Base-by-base conservation (phyloP, 2,888 invertebrate genomes). In the Lucinisca nassula region DNA sequence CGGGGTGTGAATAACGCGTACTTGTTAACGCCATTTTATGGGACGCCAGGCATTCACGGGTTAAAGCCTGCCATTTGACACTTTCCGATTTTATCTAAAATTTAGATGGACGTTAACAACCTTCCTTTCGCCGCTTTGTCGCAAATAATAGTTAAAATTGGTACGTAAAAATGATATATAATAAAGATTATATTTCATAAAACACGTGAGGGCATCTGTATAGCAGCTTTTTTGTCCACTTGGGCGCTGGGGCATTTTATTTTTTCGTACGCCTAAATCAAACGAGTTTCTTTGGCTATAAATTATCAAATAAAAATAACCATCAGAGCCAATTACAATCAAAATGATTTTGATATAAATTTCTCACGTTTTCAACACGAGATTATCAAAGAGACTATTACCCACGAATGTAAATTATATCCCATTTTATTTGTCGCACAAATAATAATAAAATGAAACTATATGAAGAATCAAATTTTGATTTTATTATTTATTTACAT, bases 361-460 rank as follows among this genome's bases (percentile, higher is more conserved):
- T 88, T 88, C 87, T 88, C 84, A 79, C 82, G 72, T 88, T 88
- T 88, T 84, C 67, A 67, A 35, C 67, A 67, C 21, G 35, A 32
- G 24, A 67, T 67, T 30, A 67, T 67, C 67, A 67, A 67, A 61
- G 24, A 24, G 24, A 24, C 67, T 35, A 67, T 67, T 67, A 67
- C 67, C 32, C 35, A 21, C 35, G 35, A 32, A 30, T 10, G 67
- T 67, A 67, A 67, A 67, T 67, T 67, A 67, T 67, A 67, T 24
- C 17, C 67, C 61, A 10, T 67, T 67, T 67, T 67, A 67, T 67
- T 67, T 32, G 35, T 4, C 67, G 4, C 10, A 67, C 30, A 30
- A 67, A 67, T 67, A 67, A 35, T 67, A 67, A 67, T 67, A 67
- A 67, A 67, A 67, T 67, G 67, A 67, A n/a, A 58, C 58, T 58